Evolutionary conservation across 1,140 invertebrate species (phyloP).

Genomic region (Hormaphis cornu): DNA sequence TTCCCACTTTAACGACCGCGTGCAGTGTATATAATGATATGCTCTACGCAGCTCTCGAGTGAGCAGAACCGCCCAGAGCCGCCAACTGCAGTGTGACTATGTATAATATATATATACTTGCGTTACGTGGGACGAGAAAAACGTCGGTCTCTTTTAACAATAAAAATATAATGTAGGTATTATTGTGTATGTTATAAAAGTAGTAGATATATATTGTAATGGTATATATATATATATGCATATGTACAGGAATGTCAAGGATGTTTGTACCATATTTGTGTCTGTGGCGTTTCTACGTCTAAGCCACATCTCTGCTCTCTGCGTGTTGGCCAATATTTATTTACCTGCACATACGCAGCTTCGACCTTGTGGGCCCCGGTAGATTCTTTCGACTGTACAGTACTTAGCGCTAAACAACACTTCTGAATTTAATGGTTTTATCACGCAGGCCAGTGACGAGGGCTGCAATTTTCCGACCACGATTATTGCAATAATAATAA

Average conservation of each 20-base stretch:
- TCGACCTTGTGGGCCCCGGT: slow-evolving; percentile 19
- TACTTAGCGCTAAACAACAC: not conserved
- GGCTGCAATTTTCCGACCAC: not conserved
- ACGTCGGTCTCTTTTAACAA: too few relatives aligned
- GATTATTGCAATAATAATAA: not conserved
- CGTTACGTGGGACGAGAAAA: too few relatives aligned
- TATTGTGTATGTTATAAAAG: too few relatives aligned
- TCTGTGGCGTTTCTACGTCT: not conserved
- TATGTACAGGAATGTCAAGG: slow-evolving; percentile 27
- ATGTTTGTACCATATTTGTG: slow-evolving; percentile 28
- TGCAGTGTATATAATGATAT: too few relatives aligned
- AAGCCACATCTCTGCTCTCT: not conserved
- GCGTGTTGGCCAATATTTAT: slow-evolving; percentile 18
- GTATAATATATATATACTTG: too few relatives aligned
- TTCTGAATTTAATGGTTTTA: not conserved
- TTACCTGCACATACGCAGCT: too few relatives aligned
- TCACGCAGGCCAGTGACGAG: not conserved
- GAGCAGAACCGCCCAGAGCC: too few relatives aligned
- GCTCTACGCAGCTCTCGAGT: too few relatives aligned
- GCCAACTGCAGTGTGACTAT: too few relatives aligned
- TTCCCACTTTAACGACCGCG: too few relatives aligned
- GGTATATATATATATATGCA: not conserved
- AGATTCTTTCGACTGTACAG: not conserved
- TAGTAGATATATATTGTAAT: too few relatives aligned
- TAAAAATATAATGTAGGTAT: too few relatives aligned